Percentiles rank a stretch among this genome's conserved stretches.
Conservation (phyloP, 2,888 invertebrate genomes). For the Stenolophus ochropezus region DNA sequence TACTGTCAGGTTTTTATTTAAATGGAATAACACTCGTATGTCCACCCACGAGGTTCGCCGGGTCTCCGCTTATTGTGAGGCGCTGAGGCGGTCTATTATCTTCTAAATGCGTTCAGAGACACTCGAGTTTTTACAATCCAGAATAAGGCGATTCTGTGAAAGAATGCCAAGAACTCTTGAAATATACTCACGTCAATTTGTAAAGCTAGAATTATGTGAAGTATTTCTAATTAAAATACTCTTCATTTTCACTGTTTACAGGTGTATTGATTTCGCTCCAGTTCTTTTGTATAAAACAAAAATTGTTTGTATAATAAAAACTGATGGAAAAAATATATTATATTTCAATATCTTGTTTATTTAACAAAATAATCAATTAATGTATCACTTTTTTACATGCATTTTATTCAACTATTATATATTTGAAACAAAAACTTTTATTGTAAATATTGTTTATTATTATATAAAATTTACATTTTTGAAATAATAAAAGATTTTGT, state of each 20-base stretch:
- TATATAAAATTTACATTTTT: too few relatives aligned
- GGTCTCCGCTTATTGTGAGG: background rate
- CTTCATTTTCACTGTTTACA: background rate
- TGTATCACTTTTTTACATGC: too few relatives aligned
- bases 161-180: slow-evolving; percentile 17
- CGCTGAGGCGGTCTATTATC: slow-evolving; percentile 2
- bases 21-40: slow-evolving; percentile 20
- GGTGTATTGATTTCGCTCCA: background rate
- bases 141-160: slow-evolving; percentile 6
- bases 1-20: slow-evolving; percentile 15
- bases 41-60: background rate
- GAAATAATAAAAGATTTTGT: too few relatives aligned
- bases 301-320: background rate
- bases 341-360: background rate
- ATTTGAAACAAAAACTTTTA: too few relatives aligned
- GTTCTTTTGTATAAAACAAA: background rate
- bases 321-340: background rate
- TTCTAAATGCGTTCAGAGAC: background rate
- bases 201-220: background rate
- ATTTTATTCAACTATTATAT: too few relatives aligned
- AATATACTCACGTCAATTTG: slow-evolving; percentile 15
- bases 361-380: background rate
- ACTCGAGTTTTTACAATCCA: background rate
- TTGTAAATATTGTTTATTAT: too few relatives aligned
- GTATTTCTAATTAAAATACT: background rate